Base-by-base conservation (phyloP, 2,888 invertebrate genomes). In the Eubasilissa splendida region DNA sequence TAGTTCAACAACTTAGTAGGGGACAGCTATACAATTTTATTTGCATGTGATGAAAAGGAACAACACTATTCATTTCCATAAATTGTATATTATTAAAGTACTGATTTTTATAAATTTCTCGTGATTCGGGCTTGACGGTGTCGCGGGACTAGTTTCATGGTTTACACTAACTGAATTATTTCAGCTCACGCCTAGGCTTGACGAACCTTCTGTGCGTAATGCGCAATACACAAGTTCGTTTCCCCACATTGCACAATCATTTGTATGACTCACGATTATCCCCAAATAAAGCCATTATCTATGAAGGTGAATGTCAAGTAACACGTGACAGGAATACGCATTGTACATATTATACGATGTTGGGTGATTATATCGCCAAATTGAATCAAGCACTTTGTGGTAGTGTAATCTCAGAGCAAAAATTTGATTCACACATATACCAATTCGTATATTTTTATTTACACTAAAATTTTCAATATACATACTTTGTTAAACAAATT, bases 161-260 rank as follows among this genome's bases (percentile, higher is more conserved):
- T 33, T 5, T 42, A 42, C 42, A 52, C 77, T 60, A 71, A 77
- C 77, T 71, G 71, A 77, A 77, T 77, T 63, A 71, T 71, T 70
- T 71, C 22, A 53, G 56, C n/a, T 59, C 71, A 71, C 77, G 70
- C 77, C 77, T 56, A 31, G 50, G 31, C 56, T 77, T 56, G 53
- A 22, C 42, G 22, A 10, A 56, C 53, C 56, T 54, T 8, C n/a
- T 22, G 10, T 56, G 22, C 22, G 53, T 22, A 22, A 31, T 22
- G 22, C 22, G 42, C 50, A 42, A 12, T 68, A 53, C 71, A 12
- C 54, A 12, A 56, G 14, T 56, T 33, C 11, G 56, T 71, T 71
- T 56, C 71, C 71, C 56, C 31, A 33, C 14, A 22, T 59, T 74
- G 74, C 52, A 74, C 60, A 74, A 74, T 42, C 42, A 50, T 33